phyloP scores from a whole-genome alignment of 1,140 invertebrate species.

The Micrasema minimum region DNA sequence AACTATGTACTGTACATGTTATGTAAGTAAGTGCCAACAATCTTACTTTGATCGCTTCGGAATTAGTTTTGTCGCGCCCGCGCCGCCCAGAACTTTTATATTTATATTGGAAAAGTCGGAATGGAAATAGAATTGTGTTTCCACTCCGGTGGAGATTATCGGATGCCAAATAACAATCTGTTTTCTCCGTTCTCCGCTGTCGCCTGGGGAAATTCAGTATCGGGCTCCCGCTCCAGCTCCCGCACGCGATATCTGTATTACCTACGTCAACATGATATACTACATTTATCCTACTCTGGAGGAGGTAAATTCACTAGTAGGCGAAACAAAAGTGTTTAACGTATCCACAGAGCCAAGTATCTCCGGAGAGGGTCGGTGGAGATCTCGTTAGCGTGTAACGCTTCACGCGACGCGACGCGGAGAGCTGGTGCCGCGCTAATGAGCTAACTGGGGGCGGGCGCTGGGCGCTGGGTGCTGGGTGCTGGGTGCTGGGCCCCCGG shows the following conservation, averaged over 20 bases:
- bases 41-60: conserved; percentile 51
- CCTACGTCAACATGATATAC: too few species aligned
- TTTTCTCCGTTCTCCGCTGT: background rate
- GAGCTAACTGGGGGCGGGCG: conserved; percentile 6
- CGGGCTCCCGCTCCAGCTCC: conserved; percentile 13
- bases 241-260: too few species aligned
- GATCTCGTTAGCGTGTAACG: conserved; percentile 13
- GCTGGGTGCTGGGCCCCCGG: background rate
- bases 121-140: conserved; percentile 52
- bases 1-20: too few species aligned
- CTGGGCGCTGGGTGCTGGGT: background rate
- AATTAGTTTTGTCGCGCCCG: conserved; percentile 50
- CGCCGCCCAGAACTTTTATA: conserved; percentile 26
- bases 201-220: conserved; percentile 25
- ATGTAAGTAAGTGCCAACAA: conserved; percentile 23
- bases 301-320: too few species aligned
- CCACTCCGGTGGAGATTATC: conserved; percentile 37
- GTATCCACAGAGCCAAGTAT: background rate
- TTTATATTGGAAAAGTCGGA: conserved; percentile 40
- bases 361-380: background rate
- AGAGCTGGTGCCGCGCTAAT: conserved; percentile 8
- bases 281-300: too few species aligned
- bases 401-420: background rate
- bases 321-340: too few species aligned
- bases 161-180: conserved; percentile 49